phyloP scores from a whole-genome alignment of 2,797 vertebrate species.

The Micromesistius poutassou region DNA sequence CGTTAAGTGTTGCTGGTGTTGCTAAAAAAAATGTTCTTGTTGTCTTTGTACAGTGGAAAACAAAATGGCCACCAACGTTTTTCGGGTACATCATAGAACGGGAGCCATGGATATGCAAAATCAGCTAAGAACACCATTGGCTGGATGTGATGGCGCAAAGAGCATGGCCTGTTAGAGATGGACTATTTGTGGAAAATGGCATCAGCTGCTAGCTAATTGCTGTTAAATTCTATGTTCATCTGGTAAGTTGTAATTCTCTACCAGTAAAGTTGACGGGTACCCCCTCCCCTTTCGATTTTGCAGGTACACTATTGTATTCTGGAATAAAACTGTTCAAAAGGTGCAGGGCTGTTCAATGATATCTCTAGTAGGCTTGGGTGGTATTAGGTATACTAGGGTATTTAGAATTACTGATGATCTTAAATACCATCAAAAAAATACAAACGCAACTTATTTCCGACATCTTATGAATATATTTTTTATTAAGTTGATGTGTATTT shows the following conservation, averaged over 20 bases:
- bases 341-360: constrained; percentile 2
- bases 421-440: too few species aligned
- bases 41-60: background rate
- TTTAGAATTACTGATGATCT: too few species aligned
- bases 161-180: background rate
- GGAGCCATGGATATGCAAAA: background rate
- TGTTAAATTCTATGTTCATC: constrained; percentile 1
- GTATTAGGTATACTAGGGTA: too few species aligned
- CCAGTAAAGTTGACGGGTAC: background rate
- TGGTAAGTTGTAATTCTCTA: background rate
- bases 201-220: background rate
- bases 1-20: background rate
- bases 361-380: background rate
- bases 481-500: too few species aligned
- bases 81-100: background rate
- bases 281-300: background rate
- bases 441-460: too few species aligned
- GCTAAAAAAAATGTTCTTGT: background rate
- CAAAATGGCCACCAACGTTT: background rate
- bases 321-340: constrained; percentile 3
- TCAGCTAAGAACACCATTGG: background rate
- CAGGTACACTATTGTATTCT: background rate
- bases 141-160: background rate
- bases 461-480: too few species aligned
- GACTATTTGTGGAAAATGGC: background rate